These are phyloP conservation scores for Notothenia coriiceps DNA, from an alignment of 2,113 vertebrate species.

Conservation along the genomic window DNA sequence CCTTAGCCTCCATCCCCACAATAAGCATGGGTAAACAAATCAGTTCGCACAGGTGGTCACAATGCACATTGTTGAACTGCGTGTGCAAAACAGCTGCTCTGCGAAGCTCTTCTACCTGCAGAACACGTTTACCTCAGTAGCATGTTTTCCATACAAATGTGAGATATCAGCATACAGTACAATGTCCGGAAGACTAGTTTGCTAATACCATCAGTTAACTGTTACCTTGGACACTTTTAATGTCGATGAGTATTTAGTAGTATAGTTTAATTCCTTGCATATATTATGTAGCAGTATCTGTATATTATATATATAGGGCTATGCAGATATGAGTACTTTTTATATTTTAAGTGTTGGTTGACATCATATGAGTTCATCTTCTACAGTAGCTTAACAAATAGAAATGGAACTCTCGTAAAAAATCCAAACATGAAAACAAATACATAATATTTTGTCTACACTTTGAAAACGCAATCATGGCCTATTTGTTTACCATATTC, in stretches of 20 bases:
- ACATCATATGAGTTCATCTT: too few species aligned
- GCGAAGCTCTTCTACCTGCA: too few species aligned
- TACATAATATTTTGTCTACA: slow-evolving; percentile 23
- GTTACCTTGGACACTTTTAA: background rate
- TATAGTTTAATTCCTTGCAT: background rate
- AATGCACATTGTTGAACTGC: too few species aligned
- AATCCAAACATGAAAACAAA: slow-evolving; percentile 27
- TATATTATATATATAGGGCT: background rate
- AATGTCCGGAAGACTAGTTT: background rate
- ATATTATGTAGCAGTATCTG: background rate
- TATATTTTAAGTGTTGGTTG: too few species aligned
- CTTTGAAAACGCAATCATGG: slow-evolving; percentile 16
- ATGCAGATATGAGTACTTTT: too few species aligned
- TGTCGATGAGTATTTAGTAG: background rate
- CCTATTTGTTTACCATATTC: slow-evolving; percentile 13
- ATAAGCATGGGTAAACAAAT: too few species aligned
- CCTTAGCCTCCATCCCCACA: too few species aligned
- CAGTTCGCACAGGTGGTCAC: too few species aligned
- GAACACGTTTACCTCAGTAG: too few species aligned
- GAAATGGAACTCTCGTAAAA: slow-evolving; percentile 12
- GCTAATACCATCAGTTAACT: background rate
- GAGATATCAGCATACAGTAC: too few species aligned
- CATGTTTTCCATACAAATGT: too few species aligned
- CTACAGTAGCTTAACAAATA: background rate
- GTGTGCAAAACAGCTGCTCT: too few species aligned